Percentiles rank a stretch among this genome's conserved stretches.
These are phyloP conservation scores for Patella depressa DNA, from an alignment of 2,888 invertebrate species.

Conservation along the genomic window DNA sequence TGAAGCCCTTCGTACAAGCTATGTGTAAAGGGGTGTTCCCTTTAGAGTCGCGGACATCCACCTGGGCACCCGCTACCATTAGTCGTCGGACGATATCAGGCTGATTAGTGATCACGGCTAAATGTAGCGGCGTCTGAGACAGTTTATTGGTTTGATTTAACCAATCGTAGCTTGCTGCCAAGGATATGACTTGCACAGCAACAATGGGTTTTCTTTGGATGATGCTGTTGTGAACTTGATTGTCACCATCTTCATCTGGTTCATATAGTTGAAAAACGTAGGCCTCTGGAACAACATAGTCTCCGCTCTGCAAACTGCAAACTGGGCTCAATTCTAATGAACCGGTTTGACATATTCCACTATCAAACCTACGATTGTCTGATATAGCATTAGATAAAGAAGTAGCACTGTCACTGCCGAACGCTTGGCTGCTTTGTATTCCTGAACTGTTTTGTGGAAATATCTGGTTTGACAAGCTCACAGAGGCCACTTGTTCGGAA, in stretches of 20 bases:
- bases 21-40: slow-evolving; percentile 92
- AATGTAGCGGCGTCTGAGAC: slow-evolving; percentile 84
- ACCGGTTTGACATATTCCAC: not conserved
- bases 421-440: too few species aligned
- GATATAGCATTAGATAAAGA: not conserved
- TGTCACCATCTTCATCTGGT: slow-evolving; percentile 62
- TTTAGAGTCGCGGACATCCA: slow-evolving; percentile 78
- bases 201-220: slow-evolving; percentile 82
- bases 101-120: slow-evolving; percentile 86
- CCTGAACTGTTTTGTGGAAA: too few species aligned
- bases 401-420: too few species aligned
- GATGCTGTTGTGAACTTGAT: slow-evolving; percentile 81
- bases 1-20: slow-evolving; percentile 81
- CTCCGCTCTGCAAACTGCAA: not conserved
- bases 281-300: not conserved
- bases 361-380: not conserved
- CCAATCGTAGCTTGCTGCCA: slow-evolving; percentile 83
- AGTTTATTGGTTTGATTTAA: slow-evolving; percentile 86
- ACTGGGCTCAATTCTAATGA: not conserved
- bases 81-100: slow-evolving; percentile 82
- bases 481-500: too few species aligned
- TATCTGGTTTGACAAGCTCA: too few species aligned
- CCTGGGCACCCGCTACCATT: slow-evolving; percentile 83
- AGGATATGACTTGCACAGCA: slow-evolving; percentile 81
- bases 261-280: slow-evolving; percentile 40